Base-by-base conservation (phyloP, 2,888 invertebrate genomes). In the Hirudinaria manillensis region DNA sequence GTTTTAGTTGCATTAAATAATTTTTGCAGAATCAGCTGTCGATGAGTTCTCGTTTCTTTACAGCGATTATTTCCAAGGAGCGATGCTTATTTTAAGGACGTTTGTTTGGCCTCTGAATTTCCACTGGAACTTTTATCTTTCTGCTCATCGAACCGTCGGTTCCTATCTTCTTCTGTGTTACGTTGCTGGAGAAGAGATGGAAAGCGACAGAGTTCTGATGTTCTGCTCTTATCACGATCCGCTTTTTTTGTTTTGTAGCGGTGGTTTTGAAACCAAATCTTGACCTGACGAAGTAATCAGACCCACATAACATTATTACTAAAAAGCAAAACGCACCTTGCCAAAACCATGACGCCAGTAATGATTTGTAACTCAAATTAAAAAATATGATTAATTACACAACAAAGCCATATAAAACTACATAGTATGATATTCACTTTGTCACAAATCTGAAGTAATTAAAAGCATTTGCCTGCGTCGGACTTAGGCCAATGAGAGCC, bases 161-260 rank as follows among this genome's bases (percentile, higher is more conserved):
- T 36, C 36, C 10, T 36, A 10, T 36, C 36, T 10, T 51, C 29
- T 72, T 51, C n/a, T n/a, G n/a, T 51, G 24, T 27, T 24, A 24
- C 21, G n/a, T 19, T 53, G 38, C 19, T 27, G 53, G 27, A 21
- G 19, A 16, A 51, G 27, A 10, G 56, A 19, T 16, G 24, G 53
- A 34, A 24, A 16, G 19, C 34, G 21, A 21, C 21, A 3, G 7
- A 67, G 3, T 32, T 72, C 72, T 61, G n/a, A 19, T 29, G 27
- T 83, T 36, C 53, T 72, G 32, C 38, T 10, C n/a, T 67, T 65
- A 34, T 76, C 76, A 36, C 67, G 71, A 32, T 72, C 61, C 7
- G 77, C 77, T 66, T 76, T 76, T 53, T 77, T 77, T 21, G 77
- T 77, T 73, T 77, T 77, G 76, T 77, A 77, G 36, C 76, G 76